Evolutionary conservation across 2,888 invertebrate species (phyloP), one percentile per base, ranked within the genome.

Genomic region (Limulus polyphemus): DNA sequence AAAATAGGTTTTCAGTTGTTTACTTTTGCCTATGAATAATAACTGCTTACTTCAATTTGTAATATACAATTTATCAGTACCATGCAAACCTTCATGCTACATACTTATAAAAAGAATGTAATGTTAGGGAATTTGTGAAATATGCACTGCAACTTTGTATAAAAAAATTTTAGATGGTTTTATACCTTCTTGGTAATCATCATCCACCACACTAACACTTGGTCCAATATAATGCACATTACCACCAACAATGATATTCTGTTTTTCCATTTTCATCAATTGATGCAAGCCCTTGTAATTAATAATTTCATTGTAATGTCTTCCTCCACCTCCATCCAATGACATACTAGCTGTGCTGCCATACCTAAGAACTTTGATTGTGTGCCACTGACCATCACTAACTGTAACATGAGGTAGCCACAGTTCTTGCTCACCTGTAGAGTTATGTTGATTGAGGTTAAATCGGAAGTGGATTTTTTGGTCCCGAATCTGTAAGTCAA

Each of bases 371-470:
- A 70, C 64, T 11, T 59, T 46, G n/a, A 71, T 68, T 0, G 73
- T 71, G 66, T 79, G 79, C 78, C 78, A 78, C 58, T 74, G 73
- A 1, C 79, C 79, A 60, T 76, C 71, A 10, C 75, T 74, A 13
- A 76, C 76, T 11, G 54, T 55, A 16, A 69, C 65, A 48, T 63
- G 50, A 11, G 63, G 61, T 0, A 71, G 62, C 57, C 59, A 64
- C 32, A 71, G 55, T 47, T 60, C 62, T 47, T 63, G 60, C 49
- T 70, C 70, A 47, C 50, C 52, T 46, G 64, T 48, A 3, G 62
- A 62, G 11, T 67, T 62, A 49, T 32, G 50, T 10, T 67, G 67
- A 52, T 76, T 75, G 48, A 77, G 67, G 68, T 77, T 76, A 71
- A 74, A 78, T 17, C 74, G 71, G 62, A 76, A 75, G 32, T 72